These are phyloP conservation scores for Plebejus argus DNA, from an alignment of 2,888 invertebrate species.

Conservation along the genomic window DNA sequence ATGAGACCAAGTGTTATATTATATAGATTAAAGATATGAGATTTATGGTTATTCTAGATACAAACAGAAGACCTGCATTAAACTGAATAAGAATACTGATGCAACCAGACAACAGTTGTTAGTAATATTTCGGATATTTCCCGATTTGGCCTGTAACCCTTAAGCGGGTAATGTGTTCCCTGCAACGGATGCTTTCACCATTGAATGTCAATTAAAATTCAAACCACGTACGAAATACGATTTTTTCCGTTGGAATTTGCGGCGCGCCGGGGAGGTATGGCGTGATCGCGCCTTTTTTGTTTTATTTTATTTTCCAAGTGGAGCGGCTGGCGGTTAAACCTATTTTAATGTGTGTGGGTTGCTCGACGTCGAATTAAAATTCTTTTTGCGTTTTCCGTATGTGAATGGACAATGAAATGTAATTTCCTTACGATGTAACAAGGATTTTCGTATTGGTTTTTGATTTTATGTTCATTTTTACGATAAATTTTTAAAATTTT, in stretches of 20 bases:
- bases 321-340: conserved; percentile 78
- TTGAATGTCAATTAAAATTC: conserved; percentile 81
- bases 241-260: conserved; percentile 80
- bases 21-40: too few species aligned
- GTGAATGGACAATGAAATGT: conserved; percentile 71
- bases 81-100: neutral
- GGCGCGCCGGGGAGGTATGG: conserved; percentile 75
- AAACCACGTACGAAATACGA: conserved; percentile 81
- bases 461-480: conserved; percentile 32
- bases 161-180: conserved; percentile 63
- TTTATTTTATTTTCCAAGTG: conserved; percentile 76
- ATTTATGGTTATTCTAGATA: neutral
- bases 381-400: conserved; percentile 57
- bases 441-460: conserved; percentile 34
- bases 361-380: conserved; percentile 78
- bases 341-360: conserved; percentile 79
- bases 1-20: too few species aligned
- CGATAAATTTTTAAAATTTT: too few species aligned
- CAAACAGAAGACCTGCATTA: neutral
- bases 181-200: conserved; percentile 55
- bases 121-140: conserved; percentile 28
- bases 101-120: neutral
- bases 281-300: conserved; percentile 76
- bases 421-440: conserved; percentile 66
- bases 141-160: conserved; percentile 49